These are phyloP conservation scores for Rhizoglyphus robini DNA, from an alignment of 1,140 invertebrate genomes.

Conservation along the genomic window DNA sequence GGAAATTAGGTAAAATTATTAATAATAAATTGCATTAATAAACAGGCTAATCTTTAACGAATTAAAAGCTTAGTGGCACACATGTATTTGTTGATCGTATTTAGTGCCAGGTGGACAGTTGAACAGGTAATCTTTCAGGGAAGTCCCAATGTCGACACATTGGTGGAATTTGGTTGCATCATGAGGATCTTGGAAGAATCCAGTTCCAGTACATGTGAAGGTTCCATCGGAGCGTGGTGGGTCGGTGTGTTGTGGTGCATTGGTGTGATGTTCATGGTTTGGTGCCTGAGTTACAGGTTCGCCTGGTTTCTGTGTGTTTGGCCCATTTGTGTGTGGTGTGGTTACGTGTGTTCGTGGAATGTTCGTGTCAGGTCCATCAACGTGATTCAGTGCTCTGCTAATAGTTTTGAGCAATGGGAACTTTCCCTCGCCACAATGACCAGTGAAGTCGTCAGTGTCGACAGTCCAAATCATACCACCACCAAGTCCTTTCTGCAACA, in stretches of 20 bases:
- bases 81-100: too few species aligned
- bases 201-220: not conserved
- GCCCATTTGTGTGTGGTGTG: not conserved
- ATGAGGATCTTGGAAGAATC: not conserved
- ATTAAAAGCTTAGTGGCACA: too few species aligned
- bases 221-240: not conserved
- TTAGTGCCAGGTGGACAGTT: too few species aligned
- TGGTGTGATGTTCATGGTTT: too few species aligned
- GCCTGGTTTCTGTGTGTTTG: too few species aligned
- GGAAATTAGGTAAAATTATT: too few species aligned
- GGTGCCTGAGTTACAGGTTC: not conserved
- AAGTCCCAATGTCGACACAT: constrained; percentile 9
- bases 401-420: constrained; percentile 32
- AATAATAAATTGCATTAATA: too few species aligned
- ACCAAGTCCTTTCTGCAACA: constrained; percentile 32
- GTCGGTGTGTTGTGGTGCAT: too few species aligned
- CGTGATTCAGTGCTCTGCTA: constrained; percentile 7
- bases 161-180: constrained; percentile 12
- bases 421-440: constrained; percentile 27
- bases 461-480: constrained; percentile 53
- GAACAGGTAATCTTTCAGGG: constrained; percentile 14
- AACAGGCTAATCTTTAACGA: too few species aligned
- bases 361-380: constrained; percentile 11
- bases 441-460: constrained; percentile 36
- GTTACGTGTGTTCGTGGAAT: not conserved